A percentile compares a stretch with the other conserved stretches of the same genome.
Evolutionary conservation across 2,797 vertebrate genomes (phyloP).

Genomic region (Sebastes baramenuke): DNA sequence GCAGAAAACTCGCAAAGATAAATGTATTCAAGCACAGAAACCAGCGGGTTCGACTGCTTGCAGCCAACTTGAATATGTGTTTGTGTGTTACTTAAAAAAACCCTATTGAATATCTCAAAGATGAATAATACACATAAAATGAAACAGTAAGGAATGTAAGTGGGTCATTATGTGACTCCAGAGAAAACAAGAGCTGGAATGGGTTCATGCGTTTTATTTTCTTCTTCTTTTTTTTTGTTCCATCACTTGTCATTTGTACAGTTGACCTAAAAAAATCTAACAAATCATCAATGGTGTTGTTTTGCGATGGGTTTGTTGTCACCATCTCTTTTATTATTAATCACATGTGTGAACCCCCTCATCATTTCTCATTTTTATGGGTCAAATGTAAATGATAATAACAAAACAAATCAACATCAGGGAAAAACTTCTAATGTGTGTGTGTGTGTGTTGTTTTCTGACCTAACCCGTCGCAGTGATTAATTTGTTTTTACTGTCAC

Average conservation of each 20-base stretch:
- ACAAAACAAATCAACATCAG: slow-evolving; percentile 57
- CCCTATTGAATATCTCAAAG: slow-evolving; percentile 44
- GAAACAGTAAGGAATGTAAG: slow-evolving; percentile 53
- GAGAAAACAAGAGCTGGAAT: slow-evolving; percentile 61
- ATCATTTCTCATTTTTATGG: slow-evolving; percentile 56
- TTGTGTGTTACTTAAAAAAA: slow-evolving; percentile 45
- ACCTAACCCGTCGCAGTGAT: slow-evolving; percentile 23
- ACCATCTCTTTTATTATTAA: slow-evolving; percentile 67
- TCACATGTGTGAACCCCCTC: slow-evolving; percentile 33
- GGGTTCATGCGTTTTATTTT: slow-evolving; percentile 42
- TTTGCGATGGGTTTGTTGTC: slow-evolving; percentile 58
- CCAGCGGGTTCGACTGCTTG: neutral
- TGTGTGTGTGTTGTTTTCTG: slow-evolving; percentile 14
- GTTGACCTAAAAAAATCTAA: slow-evolving; percentile 68
- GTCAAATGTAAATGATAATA: slow-evolving; percentile 68
- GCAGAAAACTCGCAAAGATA: slow-evolving; percentile 9
- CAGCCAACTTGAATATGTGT: neutral
- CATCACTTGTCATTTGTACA: slow-evolving; percentile 69
- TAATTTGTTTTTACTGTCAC: slow-evolving; percentile 37
- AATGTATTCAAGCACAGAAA: slow-evolving; percentile 3
- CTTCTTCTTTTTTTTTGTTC: slow-evolving; percentile 10
- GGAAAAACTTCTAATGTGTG: slow-evolving; percentile 30
- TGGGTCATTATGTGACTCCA: slow-evolving; percentile 75
- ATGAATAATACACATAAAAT: slow-evolving; percentile 64
- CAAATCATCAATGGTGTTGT: slow-evolving; percentile 58